Base-by-base conservation (phyloP, 2,113 vertebrate species). In the Thymallus thymallus region DNA sequence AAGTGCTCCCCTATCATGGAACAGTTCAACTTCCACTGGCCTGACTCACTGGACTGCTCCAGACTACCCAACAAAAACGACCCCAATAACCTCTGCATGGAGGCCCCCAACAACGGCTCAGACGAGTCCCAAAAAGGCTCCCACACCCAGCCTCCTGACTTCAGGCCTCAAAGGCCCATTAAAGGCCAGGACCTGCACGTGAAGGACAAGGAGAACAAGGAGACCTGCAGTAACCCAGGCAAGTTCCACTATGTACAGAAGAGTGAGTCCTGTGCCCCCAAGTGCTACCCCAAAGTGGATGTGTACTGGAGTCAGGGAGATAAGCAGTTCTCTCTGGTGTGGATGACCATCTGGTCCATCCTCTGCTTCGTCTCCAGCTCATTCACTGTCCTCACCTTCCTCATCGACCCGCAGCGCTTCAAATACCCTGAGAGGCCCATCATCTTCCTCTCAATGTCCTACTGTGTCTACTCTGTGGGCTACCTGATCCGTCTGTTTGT, bases 371-470 rank as follows among this genome's bases (percentile, higher is more conserved):
- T 96, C 88, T 99, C 97, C 82, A 98, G 97, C 14, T 94, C 97
- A 83, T 99, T 99, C 89, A 99, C 98, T 0, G 97, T 98, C 9
- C 95, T 99, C 77, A 99, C 98, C 24, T 99, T 99, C 76, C 94
- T 99, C 74, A 92, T 98, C 0, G 96, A 99, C 82, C 97, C 97
- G 0, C 94, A 95, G 79, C 94, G 98, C 24, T 99, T 99, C 92
- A 94, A 94, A 81, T 99, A 99, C 91, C 98, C 98, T 0, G 97
- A 99, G 92, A 93, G 97, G 81, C 98, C 98, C 73, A 98, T 99
- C 83, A 96, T 99, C 90, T 99, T 99, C 90, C 94, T 98, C 0
- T 98, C 98, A 1, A 97, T 99, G 97, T 99, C 97, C 87, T 99
- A 98, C 94, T 98, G 96, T 4, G 96, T 97, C 74, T 98, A 98